Base-by-base conservation (phyloP, 64 coral and sea anemone genomes). In the Pocillopora damicornis region DNA sequence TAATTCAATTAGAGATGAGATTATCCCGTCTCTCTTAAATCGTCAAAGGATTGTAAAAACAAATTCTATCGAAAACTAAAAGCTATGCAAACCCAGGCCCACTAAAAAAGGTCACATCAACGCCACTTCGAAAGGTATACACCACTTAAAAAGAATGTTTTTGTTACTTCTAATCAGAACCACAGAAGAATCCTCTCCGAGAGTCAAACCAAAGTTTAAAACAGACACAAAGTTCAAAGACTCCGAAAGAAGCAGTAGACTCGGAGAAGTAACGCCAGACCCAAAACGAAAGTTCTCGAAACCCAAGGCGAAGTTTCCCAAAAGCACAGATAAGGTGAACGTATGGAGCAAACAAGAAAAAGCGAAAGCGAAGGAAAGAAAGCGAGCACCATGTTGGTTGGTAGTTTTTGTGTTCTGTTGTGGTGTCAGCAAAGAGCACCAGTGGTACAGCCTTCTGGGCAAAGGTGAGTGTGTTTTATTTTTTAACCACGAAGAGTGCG, bases 281-380 rank as follows among this genome's bases (percentile, higher is more conserved):
- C 57, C 35, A 57, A 71, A 58, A 15, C 17, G 81, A 85, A 85
- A 71, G 35, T 71, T 85, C 38, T 85, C 81, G 37, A 23, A 20
- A 71, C 81, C 81, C 35, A 85, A 71, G 37, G 42, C 38, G 62
- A 85, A 85, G 73, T 85, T 85, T 71, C 81, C 81, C 20, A 85
- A 85, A 72, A 85, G 81, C 65, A 85, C 69, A 15, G 81, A 85
- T 8, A 85, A 85, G 13, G 81, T 85, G 17, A 85, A 85, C 63
- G 81, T 85, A 25, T 85, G 65, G 65, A 85, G 63, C 15, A 85
- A 38, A 71, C 81, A 85, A 14, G 42, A 66, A 2, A 85, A 72
- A 3, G 81, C 4, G 11, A 11, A n/a, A 38, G 36, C 22, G 7
- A 85, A 85, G n/a, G 71, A 73, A 42, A 85, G 18, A 11, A 34